These are phyloP conservation scores for Seira ritae DNA, from an alignment of 2,888 invertebrate species.

Conservation along the genomic window DNA sequence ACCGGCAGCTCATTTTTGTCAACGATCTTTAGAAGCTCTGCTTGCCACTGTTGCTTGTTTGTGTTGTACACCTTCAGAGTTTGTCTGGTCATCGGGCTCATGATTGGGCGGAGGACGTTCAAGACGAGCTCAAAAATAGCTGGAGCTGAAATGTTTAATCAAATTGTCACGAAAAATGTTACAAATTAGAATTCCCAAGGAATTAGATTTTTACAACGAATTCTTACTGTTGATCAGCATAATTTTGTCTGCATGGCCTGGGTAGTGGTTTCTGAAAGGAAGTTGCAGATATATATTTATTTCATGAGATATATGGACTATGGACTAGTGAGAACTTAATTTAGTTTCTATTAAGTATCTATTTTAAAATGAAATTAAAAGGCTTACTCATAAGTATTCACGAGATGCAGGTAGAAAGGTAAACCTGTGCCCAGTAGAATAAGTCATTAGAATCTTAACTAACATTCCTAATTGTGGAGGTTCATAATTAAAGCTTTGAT, in stretches of 20 bases:
- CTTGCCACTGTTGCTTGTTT: conserved; percentile 28
- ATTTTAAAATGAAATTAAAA: too few relatives aligned
- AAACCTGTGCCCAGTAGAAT: conserved; percentile 27
- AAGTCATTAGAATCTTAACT: too few relatives aligned
- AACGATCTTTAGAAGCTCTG: conserved; percentile 1
- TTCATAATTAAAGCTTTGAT: neutral
- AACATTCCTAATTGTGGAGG: neutral
- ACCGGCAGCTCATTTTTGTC: conserved; percentile 8
- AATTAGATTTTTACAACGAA: neutral
- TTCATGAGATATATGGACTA: neutral
- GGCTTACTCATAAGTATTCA: conserved; percentile 29
- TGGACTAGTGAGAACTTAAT: neutral
- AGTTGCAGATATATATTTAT: neutral
- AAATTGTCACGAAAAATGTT: neutral
- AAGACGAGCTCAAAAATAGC: conserved; percentile 30
- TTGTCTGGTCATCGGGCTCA: conserved; percentile 26
- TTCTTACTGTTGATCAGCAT: conserved; percentile 41
- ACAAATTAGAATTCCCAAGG: neutral
- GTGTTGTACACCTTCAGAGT: conserved; percentile 38
- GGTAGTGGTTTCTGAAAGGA: conserved; percentile 23
- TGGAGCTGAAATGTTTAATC: conserved; percentile 18
- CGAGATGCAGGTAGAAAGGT: conserved; percentile 36
- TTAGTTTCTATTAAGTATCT: too few relatives aligned
- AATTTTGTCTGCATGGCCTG: conserved; percentile 41
- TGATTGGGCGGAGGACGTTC: conserved; percentile 29